Conservation (phyloP, 2,888 invertebrate species). For the Nemoura dubitans region DNA sequence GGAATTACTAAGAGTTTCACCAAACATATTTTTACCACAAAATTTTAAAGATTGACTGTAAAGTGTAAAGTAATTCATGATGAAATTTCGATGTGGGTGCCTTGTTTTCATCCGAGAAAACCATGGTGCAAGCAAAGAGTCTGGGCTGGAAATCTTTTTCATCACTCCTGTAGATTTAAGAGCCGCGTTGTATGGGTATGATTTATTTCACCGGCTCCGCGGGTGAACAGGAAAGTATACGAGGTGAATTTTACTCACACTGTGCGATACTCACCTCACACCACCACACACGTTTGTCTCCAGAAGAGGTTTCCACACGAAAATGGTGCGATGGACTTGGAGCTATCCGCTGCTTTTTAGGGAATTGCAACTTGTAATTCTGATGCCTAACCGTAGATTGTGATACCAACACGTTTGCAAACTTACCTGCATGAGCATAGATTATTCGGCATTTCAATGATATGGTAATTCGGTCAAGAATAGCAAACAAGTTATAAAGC, state of each 20-base stretch:
- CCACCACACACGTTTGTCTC: too few species aligned
- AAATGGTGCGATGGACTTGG: neutral
- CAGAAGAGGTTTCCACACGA: neutral
- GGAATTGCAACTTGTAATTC: neutral
- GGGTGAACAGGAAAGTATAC: slow-evolving; percentile 21
- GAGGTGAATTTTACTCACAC: neutral
- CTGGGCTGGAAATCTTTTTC: too few species aligned
- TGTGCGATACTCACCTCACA: neutral
- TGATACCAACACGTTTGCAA: neutral
- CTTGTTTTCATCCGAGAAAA: too few species aligned
- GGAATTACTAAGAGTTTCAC: too few species aligned
- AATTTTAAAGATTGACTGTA: too few species aligned
- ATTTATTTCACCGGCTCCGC: neutral
- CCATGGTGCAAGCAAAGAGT: too few species aligned
- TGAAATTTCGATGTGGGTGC: too few species aligned
- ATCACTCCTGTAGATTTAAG: too few species aligned
- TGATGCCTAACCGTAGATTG: neutral
- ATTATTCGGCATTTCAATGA: neutral
- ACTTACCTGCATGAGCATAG: neutral
- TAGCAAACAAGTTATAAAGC: neutral
- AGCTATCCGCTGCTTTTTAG: neutral
- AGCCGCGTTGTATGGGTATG: neutral
- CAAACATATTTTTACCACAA: too few species aligned
- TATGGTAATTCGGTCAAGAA: neutral
- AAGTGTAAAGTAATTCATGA: too few species aligned